phyloP scores from a whole-genome alignment of 2,888 invertebrate species.

The Andrena bicolor region DNA sequence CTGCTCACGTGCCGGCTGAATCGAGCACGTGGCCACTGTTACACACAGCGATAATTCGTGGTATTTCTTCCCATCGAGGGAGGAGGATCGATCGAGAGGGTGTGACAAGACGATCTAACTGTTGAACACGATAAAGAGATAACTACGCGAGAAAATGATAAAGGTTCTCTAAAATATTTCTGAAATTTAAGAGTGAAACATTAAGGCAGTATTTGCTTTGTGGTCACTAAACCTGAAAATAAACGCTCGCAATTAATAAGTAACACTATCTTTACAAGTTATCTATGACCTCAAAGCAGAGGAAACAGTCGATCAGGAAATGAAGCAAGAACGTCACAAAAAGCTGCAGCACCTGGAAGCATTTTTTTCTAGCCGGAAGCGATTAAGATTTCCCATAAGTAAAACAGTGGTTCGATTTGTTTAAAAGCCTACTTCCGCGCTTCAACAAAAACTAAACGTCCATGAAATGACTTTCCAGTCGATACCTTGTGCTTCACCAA shows the following conservation, averaged over 20 bases:
- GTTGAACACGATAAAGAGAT: constrained; percentile 13
- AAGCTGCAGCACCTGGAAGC: constrained; percentile 46
- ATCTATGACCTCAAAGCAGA: neutral
- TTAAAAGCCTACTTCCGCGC: constrained; percentile 55
- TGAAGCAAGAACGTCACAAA: constrained; percentile 1
- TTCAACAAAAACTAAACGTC: constrained; percentile 3
- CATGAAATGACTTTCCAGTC: constrained; percentile 47
- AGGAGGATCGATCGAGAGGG: constrained; percentile 64
- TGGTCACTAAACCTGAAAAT: neutral
- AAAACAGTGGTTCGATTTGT: constrained; percentile 12
- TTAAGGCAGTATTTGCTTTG: neutral
- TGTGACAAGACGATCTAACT: constrained; percentile 27
- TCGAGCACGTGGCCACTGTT: constrained; percentile 70
- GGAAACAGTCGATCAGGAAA: constrained; percentile 11
- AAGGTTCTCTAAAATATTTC: neutral
- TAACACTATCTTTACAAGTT: constrained; percentile 11
- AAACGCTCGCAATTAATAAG: neutral
- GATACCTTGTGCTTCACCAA: constrained; percentile 27
- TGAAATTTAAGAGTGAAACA: neutral
- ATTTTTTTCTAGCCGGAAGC: constrained; percentile 52
- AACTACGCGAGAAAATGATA: constrained; percentile 22
- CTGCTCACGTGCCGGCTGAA: constrained; percentile 53
- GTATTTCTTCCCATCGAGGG: constrained; percentile 37
- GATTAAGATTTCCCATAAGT: constrained; percentile 3
- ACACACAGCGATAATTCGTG: constrained; percentile 69